A percentile compares a stretch with the other conserved stretches of the same genome.
Conservation (phyloP, 2,888 invertebrate genomes). For the Caenorhabditis angaria region DNA sequence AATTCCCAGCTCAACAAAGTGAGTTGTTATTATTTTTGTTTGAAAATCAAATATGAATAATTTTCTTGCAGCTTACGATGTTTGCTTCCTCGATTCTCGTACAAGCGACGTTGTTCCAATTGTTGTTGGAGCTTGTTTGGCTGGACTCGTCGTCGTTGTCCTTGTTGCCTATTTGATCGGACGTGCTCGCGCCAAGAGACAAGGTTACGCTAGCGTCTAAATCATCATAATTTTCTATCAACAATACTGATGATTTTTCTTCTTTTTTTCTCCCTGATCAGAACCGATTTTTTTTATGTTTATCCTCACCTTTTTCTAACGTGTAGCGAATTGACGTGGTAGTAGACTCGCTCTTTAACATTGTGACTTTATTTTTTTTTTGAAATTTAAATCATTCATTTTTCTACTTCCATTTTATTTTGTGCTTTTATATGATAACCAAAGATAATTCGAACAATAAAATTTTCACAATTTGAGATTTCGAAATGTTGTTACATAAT, state of each 20-base stretch:
- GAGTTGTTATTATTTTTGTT: constrained; percentile 5
- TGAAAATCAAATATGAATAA: background rate
- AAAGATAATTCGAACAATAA: background rate
- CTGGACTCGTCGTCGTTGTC: constrained; percentile 87
- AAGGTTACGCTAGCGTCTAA: constrained; percentile 70
- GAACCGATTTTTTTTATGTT: background rate
- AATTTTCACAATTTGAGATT: too few species aligned
- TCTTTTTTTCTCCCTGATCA: too few species aligned
- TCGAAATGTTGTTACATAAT: too few species aligned
- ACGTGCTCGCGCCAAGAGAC: constrained; percentile 77
- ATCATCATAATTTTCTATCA: background rate
- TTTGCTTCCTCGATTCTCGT: constrained; percentile 62
- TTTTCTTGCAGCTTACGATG: constrained; percentile 53
- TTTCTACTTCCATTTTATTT: background rate
- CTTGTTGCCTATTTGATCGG: constrained; percentile 91
- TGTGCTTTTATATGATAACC: too few species aligned
- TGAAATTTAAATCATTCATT: too few species aligned
- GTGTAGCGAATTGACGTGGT: constrained; percentile 8
- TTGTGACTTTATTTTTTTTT: background rate
- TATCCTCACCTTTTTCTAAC: background rate
- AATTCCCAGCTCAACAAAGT: constrained; percentile 58
- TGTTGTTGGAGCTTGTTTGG: constrained; percentile 92
- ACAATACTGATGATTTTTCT: background rate
- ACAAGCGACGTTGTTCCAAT: constrained; percentile 88
- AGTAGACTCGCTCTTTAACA: constrained; percentile 1